These are phyloP conservation scores for Eucidaris tribuloides DNA, from an alignment of 35 echinoderm and acorn worm species.

Conservation along the genomic window DNA sequence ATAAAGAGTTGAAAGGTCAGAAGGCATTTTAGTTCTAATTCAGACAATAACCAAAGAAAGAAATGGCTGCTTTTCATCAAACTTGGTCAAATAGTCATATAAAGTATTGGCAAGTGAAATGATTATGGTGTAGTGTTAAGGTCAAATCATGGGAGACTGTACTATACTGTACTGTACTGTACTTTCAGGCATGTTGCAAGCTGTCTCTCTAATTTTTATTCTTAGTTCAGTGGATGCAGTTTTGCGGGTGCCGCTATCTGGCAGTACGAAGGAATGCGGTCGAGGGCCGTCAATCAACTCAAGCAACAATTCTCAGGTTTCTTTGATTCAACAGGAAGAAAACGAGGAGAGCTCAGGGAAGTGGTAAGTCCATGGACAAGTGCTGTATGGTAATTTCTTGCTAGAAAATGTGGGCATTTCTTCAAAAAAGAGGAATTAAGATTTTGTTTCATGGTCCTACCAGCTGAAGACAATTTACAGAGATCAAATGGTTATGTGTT, in stretches of 20 bases:
- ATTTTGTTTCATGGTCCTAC: too few relatives aligned
- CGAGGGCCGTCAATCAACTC: conserved; percentile 36
- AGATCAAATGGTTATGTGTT: too few relatives aligned
- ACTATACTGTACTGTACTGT: neutral
- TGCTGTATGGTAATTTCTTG: too few relatives aligned
- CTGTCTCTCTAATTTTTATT: neutral
- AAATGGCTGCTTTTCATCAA: neutral
- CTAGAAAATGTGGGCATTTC: too few relatives aligned
- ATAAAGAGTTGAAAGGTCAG: too few relatives aligned
- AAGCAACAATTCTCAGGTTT: conserved; percentile 42
- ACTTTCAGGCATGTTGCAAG: neutral
- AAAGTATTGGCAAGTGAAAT: neutral
- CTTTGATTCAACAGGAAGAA: conserved; percentile 24
- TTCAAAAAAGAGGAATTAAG: too few relatives aligned
- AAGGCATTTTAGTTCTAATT: neutral
- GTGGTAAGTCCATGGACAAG: too few relatives aligned
- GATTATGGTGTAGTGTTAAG: neutral
- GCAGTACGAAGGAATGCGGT: conserved; percentile 93
- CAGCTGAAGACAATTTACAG: too few relatives aligned
- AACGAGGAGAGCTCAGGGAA: conserved; percentile 58
- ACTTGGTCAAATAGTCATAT: neutral
- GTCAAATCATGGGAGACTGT: neutral
- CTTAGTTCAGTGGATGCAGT: conserved; percentile 82
- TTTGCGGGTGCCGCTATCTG: conserved; percentile 87
- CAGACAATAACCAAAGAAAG: neutral